Percentiles rank a stretch among this genome's conserved stretches.
These are phyloP conservation scores for Spatula versicolor DNA, from an alignment of 2,797 vertebrate genomes.

Conservation along the genomic window DNA sequence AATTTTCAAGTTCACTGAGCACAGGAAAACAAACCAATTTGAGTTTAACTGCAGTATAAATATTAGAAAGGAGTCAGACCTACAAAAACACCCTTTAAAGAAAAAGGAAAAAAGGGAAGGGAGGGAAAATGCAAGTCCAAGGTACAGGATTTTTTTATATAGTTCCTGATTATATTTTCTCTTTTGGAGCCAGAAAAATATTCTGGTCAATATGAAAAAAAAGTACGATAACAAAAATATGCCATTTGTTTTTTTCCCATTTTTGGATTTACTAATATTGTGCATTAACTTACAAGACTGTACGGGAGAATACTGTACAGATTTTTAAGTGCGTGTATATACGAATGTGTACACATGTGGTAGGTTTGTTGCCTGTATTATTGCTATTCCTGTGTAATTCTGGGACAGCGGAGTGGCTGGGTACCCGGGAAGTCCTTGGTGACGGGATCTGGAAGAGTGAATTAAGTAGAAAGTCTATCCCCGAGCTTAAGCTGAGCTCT, in stretches of 20 bases:
- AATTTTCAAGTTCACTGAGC: not conserved
- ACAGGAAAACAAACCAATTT: not conserved
- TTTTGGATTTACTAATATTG: not conserved
- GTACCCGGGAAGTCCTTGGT: not conserved
- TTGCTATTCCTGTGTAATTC: not conserved
- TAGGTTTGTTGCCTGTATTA: not conserved
- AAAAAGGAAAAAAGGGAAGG: not conserved
- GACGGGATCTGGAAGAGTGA: slow-evolving; percentile 33
- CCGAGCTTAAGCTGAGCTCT: slow-evolving; percentile 44
- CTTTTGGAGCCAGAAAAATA: not conserved
- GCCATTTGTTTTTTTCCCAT: not conserved
- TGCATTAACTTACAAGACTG: not conserved
- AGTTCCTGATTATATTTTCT: not conserved
- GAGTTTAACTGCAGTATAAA: not conserved
- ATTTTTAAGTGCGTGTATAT: not conserved
- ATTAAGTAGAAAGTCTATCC: slow-evolving; percentile 51
- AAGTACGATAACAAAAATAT: not conserved
- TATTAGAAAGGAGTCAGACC: not conserved
- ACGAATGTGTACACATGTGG: rapidly evolving
- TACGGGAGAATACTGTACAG: rapidly evolving
- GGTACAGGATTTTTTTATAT: not conserved
- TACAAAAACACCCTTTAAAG: not conserved
- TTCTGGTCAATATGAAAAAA: not conserved
- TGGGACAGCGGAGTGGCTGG: not conserved
- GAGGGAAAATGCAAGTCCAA: not conserved